These are phyloP conservation scores for Nectonema munidae DNA, from an alignment of 2,888 invertebrate genomes.

Conservation along the genomic window DNA sequence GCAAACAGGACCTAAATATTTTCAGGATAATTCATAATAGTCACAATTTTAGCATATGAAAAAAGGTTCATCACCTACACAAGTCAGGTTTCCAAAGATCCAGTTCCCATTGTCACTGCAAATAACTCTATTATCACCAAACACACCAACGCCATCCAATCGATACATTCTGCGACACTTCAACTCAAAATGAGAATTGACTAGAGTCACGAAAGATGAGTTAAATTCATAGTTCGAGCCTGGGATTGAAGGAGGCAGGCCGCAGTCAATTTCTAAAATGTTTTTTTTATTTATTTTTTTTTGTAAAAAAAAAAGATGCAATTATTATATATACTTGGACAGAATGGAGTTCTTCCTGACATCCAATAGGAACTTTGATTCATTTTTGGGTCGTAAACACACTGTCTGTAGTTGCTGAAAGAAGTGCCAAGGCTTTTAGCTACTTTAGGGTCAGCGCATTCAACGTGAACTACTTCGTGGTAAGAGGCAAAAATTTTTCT, in stretches of 20 bases:
- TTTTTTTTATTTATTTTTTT: too few relatives aligned
- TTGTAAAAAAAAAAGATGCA: too few relatives aligned
- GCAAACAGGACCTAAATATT: slow-evolving; percentile 42
- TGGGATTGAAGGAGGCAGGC: slow-evolving; percentile 54
- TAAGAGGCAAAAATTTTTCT: slow-evolving; percentile 19
- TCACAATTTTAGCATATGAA: not conserved
- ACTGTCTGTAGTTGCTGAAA: slow-evolving; percentile 54
- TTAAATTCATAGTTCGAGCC: slow-evolving; percentile 52
- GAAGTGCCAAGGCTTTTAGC: slow-evolving; percentile 34
- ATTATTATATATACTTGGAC: slow-evolving; percentile 17
- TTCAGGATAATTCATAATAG: not conserved
- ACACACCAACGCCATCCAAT: slow-evolving; percentile 55
- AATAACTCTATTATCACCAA: slow-evolving; percentile 57
- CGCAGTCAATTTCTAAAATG: slow-evolving; percentile 40
- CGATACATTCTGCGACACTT: slow-evolving; percentile 67
- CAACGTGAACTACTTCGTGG: slow-evolving; percentile 20
- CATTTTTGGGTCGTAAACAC: slow-evolving; percentile 74
- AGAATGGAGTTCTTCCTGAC: slow-evolving; percentile 20
- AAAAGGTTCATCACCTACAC: slow-evolving; percentile 34
- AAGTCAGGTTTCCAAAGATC: slow-evolving; percentile 79
- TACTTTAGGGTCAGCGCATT: slow-evolving; percentile 20
- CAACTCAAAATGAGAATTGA: slow-evolving; percentile 68
- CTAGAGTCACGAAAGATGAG: slow-evolving; percentile 49
- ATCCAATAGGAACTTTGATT: slow-evolving; percentile 23
- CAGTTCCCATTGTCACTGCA: slow-evolving; percentile 69